Evolutionary conservation across 2,797 vertebrate genomes (phyloP).

Genomic region (Mionectes olivaceus): DNA sequence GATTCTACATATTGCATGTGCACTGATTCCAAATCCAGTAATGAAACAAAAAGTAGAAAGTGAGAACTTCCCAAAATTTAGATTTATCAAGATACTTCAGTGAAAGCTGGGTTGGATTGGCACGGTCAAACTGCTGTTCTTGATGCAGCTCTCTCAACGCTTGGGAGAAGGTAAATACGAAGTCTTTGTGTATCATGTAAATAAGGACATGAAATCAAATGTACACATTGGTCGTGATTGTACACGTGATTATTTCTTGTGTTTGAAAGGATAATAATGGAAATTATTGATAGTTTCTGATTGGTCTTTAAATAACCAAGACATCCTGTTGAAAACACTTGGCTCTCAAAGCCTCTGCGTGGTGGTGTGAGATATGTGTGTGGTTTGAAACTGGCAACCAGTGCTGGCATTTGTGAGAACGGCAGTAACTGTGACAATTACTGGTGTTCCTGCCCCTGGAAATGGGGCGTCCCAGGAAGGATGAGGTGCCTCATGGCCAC

Average conservation of each 20-base stretch:
- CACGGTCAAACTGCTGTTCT: neutral
- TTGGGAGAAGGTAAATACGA: neutral
- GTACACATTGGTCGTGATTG: neutral
- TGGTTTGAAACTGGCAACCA: neutral
- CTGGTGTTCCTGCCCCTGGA: neutral
- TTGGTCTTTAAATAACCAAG: neutral
- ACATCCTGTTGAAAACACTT: neutral
- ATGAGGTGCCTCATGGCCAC: neutral
- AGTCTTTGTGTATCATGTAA: neutral
- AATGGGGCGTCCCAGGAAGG: neutral
- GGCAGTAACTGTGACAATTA: neutral
- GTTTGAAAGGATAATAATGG: neutral
- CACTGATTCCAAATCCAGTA: neutral
- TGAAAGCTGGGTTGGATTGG: neutral
- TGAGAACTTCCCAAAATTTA: neutral
- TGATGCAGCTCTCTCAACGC: neutral
- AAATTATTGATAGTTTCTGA: neutral
- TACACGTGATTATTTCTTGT: neutral
- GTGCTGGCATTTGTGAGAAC: neutral
- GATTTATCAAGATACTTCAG: neutral
- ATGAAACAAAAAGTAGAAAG: neutral
- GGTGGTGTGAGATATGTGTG: neutral
- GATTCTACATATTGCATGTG: neutral
- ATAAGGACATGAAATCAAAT: no score
- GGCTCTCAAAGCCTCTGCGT: neutral